Evolutionary conservation across 2,888 invertebrate genomes (phyloP).

Genomic region (Baronia brevicornis): DNA sequence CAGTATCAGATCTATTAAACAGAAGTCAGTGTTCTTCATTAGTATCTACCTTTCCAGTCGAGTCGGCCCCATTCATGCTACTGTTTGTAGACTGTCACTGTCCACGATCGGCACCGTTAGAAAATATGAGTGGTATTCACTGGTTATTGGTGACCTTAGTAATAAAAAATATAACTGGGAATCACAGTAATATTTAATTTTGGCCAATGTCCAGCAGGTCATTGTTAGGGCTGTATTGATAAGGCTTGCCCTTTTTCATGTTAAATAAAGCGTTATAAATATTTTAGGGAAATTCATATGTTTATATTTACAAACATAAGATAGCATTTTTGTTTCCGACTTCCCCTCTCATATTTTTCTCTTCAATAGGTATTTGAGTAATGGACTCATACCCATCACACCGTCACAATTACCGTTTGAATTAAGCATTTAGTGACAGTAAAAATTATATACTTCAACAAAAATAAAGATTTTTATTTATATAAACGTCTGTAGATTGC

Average conservation of each 20-base stretch:
- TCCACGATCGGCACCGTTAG: no score
- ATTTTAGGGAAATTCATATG: conserved; percentile 14
- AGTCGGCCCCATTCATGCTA: no score
- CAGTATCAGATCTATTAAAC: no score
- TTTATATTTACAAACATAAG: conserved; percentile 18
- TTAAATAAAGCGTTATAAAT: conserved; percentile 19
- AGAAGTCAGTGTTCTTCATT: no score
- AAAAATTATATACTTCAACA: conserved; percentile 1
- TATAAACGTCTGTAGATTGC: conserved; percentile 1
- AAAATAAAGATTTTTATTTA: conserved; percentile 6
- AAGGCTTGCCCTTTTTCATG: conserved; percentile 34
- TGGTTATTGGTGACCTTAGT: no score
- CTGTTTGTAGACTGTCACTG: no score
- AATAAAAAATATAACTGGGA: no score
- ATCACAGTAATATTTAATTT: no score
- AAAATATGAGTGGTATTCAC: no score
- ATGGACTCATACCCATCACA: conserved; percentile 3
- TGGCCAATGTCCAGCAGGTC: no score
- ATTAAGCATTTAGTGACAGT: background rate
- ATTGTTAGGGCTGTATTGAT: no score
- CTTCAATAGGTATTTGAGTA: conserved; percentile 1
- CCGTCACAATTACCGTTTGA: conserved; percentile 6
- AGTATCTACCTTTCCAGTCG: no score
- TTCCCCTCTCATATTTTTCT: background rate
- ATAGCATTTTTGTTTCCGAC: conserved; percentile 15